Evolutionary conservation across 2,797 vertebrate species (phyloP).

Genomic region (Urocyon cinereoargenteus): DNA sequence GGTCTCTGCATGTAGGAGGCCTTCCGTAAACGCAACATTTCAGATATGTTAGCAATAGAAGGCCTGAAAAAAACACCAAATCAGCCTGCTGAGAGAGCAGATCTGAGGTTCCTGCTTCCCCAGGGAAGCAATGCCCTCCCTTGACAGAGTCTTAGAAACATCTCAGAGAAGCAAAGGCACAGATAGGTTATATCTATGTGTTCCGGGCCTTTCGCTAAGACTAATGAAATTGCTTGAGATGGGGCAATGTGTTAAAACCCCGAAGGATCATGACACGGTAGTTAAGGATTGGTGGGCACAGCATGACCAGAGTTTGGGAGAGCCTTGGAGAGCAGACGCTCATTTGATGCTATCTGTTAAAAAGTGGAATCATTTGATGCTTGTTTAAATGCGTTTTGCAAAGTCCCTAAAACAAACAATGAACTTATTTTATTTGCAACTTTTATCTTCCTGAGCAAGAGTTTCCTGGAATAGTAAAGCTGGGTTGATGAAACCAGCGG

Average conservation of each 20-base stretch:
- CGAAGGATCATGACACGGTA: not conserved
- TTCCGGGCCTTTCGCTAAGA: not conserved
- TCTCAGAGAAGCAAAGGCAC: not conserved
- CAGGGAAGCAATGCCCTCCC: not conserved
- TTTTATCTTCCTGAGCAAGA: slow-evolving; percentile 4
- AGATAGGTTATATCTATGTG: not conserved
- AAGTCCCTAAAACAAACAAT: slow-evolving; percentile 15
- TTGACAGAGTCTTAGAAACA: not conserved
- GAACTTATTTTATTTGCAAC: not conserved
- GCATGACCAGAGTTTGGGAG: not conserved
- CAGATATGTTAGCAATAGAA: not conserved
- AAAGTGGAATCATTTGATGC: not conserved
- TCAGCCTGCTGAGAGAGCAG: not conserved
- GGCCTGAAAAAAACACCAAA: not conserved
- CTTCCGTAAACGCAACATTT: not conserved
- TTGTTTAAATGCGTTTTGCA: slow-evolving; percentile 25
- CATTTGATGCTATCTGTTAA: not conserved
- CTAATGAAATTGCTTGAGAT: not conserved
- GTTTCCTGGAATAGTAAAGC: slow-evolving; percentile 26
- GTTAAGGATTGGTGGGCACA: not conserved
- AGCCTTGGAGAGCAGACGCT: not conserved
- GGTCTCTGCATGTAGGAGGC: not conserved
- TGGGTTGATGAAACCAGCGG: not conserved
- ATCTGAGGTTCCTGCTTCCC: not conserved
- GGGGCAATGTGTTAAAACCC: too few species aligned